Percentiles rank a stretch among this genome's conserved stretches.
Evolutionary conservation across 2,797 vertebrate species (phyloP).

Genomic region (Crotalus adamanteus): DNA sequence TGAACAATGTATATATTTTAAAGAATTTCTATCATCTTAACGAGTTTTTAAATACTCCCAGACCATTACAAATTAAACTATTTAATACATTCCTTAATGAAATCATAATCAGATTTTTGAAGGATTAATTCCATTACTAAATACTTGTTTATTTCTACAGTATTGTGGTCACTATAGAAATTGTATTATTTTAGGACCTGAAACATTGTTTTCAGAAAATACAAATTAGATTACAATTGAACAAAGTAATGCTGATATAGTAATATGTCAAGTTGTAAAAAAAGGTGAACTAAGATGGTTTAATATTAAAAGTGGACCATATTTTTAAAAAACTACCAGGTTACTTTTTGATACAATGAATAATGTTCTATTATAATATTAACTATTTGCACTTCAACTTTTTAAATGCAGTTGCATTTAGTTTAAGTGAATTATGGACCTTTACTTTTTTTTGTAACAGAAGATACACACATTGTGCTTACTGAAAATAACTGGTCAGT

Average conservation of each 20-base stretch:
- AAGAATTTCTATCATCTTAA: neutral
- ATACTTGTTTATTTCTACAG: neutral
- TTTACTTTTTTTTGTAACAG: conserved; percentile 6
- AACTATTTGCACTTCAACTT: neutral
- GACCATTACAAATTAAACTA: neutral
- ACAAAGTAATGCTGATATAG: neutral
- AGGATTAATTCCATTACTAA: neutral
- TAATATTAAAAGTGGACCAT: neutral
- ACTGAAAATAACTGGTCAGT: neutral
- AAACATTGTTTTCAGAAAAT: conserved; percentile 1
- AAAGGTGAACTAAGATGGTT: neutral
- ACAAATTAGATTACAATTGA: neutral
- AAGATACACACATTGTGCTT: conserved; percentile 1
- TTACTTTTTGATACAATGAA: neutral
- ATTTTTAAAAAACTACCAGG: neutral
- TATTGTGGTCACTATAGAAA: neutral
- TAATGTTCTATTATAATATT: neutral
- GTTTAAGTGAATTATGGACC: neutral
- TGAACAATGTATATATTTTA: conserved; percentile 15
- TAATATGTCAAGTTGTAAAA: neutral
- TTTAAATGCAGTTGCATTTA: conserved; percentile 6
- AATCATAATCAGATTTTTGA: neutral
- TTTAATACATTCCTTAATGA: neutral
- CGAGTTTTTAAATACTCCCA: conserved; percentile 8
- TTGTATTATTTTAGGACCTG: neutral